Base-by-base conservation (phyloP, 2,888 invertebrate species). In the Drosophila meridiana region DNA sequence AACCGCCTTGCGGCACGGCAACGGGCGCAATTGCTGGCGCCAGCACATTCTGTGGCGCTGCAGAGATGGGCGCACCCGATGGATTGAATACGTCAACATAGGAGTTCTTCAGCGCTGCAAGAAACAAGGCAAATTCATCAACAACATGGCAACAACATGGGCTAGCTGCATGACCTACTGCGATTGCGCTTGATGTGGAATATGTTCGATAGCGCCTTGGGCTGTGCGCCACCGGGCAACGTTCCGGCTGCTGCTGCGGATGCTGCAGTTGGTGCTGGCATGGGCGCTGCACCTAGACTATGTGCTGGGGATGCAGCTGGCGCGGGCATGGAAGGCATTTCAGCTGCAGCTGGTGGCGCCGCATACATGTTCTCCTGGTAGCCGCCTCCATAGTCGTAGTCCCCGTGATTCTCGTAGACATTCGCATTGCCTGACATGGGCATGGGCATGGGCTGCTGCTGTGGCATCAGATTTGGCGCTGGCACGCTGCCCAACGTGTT, bases 41-140 rank as follows among this genome's bases (percentile, higher is more conserved):
- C 81, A 93, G 71, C 36, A 93, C 91, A 78, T 91, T 92, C 72
- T 92, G 93, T 26, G 90, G 80, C 40, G 90, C 80, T 66, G 92
- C 91, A 13, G 92, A 83, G 72, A 91, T 83, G 34, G 92, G 90
- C 47, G 93, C 93, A 63, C 95, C 95, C 78, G 94, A 93, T 48
- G 96, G 96, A 94, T 97, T 97, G 93, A 98, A 96, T 69, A 98
- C 97, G 94, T 98, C 98, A 83, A 98, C 97, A 93, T 98, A 98
- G 71, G 97, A 96, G 90, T 96, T 96, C 93, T 97, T 96, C 90
- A 97, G 94, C 90, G 96, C 97, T 97, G 93, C 8, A 92, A 93
- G 8, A 3, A 3, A 42, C 5, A n/a, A 36, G 6, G 14, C 2
- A 34, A 34, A 7, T 9, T 32, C n/a, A 36, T 45, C 14, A 36